Conservation (phyloP, 2,888 invertebrate species). For the Tenthredo distinguenda region DNA sequence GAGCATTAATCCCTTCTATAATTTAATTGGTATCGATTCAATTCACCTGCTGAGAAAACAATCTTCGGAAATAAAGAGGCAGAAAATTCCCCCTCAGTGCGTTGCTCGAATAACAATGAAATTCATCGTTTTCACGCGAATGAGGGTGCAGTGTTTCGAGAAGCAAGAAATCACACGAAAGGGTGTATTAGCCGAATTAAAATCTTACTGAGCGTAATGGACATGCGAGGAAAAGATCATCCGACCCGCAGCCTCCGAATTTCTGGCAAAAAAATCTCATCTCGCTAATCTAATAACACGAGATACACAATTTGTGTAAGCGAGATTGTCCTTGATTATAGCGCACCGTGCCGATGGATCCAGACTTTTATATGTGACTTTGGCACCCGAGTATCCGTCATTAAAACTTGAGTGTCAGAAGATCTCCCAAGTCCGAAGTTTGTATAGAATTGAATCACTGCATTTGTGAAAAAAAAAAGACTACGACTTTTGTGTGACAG, state of each 20-base stretch:
- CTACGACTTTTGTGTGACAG: neutral
- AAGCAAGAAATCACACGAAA: neutral
- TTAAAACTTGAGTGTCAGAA: neutral
- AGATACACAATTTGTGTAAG: slow-evolving; percentile 31
- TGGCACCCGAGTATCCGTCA: neutral
- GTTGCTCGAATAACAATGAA: neutral
- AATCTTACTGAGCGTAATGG: neutral
- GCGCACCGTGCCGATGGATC: slow-evolving; percentile 27
- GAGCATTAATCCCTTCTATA: neutral
- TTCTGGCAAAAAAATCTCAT: slow-evolving; percentile 30
- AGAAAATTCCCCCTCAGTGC: neutral
- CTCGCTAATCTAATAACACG: slow-evolving; percentile 21
- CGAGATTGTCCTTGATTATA: slow-evolving; percentile 39
- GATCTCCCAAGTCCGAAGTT: neutral
- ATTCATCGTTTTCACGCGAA: neutral
- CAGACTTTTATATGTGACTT: slow-evolving; percentile 18
- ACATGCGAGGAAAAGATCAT: slow-evolving; percentile 32
- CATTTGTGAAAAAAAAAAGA: neutral
- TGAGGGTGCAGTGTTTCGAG: neutral
- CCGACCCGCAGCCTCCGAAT: neutral
- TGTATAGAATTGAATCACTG: neutral
- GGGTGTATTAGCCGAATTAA: slow-evolving; percentile 8
- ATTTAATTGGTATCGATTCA: slow-evolving; percentile 20
- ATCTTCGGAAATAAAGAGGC: neutral
- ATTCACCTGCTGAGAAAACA: slow-evolving; percentile 14